Evolutionary conservation across 2,888 invertebrate species (phyloP).

Genomic region (Lithosia quadra): DNA sequence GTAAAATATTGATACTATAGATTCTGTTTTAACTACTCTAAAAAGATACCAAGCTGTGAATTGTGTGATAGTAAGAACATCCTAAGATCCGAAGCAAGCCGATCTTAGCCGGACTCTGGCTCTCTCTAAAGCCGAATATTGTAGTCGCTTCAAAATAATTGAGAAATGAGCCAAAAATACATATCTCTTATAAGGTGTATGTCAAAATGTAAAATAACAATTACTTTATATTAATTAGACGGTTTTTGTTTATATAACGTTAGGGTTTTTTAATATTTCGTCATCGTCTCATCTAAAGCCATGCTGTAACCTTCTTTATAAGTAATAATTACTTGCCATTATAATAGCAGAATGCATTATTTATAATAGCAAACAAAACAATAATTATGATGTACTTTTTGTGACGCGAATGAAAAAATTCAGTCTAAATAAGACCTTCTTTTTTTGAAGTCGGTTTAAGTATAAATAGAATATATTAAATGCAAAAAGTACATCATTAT

Average conservation of each 20-base stretch:
- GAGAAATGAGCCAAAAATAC: background rate
- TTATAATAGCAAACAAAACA: conserved; percentile 38
- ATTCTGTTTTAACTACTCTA: too few species aligned
- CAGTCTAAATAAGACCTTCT: too few species aligned
- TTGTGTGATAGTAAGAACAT: too few species aligned
- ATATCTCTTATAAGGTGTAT: background rate
- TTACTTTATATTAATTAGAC: conserved; percentile 27
- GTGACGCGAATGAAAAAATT: background rate
- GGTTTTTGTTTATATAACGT: background rate
- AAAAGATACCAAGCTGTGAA: too few species aligned
- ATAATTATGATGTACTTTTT: conserved; percentile 22
- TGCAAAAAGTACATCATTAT: conserved; percentile 23
- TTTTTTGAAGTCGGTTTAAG: too few species aligned
- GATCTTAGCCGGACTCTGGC: too few species aligned
- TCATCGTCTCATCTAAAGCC: conserved; percentile 59
- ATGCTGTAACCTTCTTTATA: conserved; percentile 51
- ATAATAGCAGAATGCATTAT: conserved; percentile 21
- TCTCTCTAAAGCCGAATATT: background rate
- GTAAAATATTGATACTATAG: too few species aligned
- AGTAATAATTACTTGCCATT: conserved; percentile 19
- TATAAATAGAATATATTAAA: background rate
- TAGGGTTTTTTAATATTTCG: conserved; percentile 11
- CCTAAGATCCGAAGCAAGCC: too few species aligned
- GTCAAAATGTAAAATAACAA: conserved; percentile 28
- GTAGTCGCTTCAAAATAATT: background rate